Evolutionary conservation across 2,888 invertebrate species (phyloP), one percentile per base, ranked within the genome.

Genomic region (Apodemia mormo): DNA sequence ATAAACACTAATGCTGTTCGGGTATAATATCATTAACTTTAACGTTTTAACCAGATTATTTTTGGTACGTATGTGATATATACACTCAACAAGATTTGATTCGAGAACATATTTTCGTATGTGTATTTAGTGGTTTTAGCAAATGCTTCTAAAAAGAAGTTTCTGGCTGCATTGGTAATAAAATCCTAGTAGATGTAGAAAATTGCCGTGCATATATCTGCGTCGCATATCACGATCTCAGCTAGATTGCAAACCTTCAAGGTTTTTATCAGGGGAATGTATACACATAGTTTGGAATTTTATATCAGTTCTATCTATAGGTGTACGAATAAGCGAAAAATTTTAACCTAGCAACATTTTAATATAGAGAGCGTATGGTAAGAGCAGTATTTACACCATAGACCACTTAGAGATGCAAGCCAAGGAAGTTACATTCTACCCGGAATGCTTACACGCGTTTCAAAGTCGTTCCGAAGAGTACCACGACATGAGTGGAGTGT

Each of bases 31-130:
- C 80, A 81, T 72, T 74, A 75, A 72, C 69, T 70, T 66, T 70
- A 69, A 78, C 70, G 77, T 88, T 86, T 88, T 86, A 88, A 86
- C 81, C 85, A 87, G 82, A 88, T 84, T 89, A 87, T 88, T 89
- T 61, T 89, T 78, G 73, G 73, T 77, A 79, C 72, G 71, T 72
- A 72, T 70, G 80, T 72, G 71, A 74, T 74, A 74, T 76, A 74
- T 76, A 72, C 71, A 72, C 72, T 70, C 76, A 76, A 74, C 74
- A 77, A 74, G 78, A 77, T 81, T 81, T 82, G 82, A 84, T 79
- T 81, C 74, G 75, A 83, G 72, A 81, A 74, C 80, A 80, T 90
- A 91, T 91, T 91, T 91, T 91, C 85, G 77, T 89, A 91, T 78
- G 75, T 77, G 76, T 75, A 77, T 87, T 87, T 87, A 88, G 82